These are phyloP conservation scores for Poliocrania exsul DNA, from an alignment of 2,797 vertebrate genomes.

Conservation along the genomic window DNA sequence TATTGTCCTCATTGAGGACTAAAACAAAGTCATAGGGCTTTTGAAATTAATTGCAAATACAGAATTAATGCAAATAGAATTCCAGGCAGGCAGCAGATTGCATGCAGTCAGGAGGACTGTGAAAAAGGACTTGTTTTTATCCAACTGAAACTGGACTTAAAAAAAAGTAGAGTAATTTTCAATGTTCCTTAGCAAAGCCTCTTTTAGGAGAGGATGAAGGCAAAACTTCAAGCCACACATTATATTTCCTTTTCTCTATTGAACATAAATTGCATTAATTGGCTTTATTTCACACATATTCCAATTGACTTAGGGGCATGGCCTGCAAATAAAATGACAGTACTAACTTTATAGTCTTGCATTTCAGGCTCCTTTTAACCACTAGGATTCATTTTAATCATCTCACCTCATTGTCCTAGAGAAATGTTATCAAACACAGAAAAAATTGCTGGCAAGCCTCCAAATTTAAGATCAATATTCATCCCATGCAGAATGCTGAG, in stretches of 20 bases:
- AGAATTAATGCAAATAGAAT: background rate
- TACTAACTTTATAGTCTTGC: conserved; percentile 17
- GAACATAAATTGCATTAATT: conserved; percentile 44
- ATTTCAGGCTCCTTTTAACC: conserved; percentile 13
- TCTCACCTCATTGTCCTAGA: conserved; percentile 32
- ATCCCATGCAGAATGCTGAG: background rate
- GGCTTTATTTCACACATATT: conserved; percentile 38
- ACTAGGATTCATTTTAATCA: conserved; percentile 39
- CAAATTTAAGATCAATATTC: conserved; percentile 43
- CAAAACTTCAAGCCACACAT: conserved; percentile 19
- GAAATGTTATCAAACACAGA: conserved; percentile 33
- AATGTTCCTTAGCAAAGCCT: conserved; percentile 7
- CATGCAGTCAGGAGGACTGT: background rate
- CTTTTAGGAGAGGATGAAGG: conserved; percentile 27
- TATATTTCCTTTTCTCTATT: conserved; percentile 17
- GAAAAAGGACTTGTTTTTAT: background rate
- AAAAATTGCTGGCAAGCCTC: background rate
- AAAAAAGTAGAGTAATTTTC: background rate
- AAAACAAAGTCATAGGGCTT: background rate
- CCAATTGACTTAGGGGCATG: conserved; percentile 23
- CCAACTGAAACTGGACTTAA: background rate
- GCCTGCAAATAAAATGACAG: conserved; percentile 44
- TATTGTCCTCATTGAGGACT: background rate
- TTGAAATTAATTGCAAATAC: background rate
- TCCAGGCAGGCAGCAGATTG: background rate